Evolutionary conservation across 2,113 vertebrate genomes (phyloP).

Genomic region (Platichthys flesus): DNA sequence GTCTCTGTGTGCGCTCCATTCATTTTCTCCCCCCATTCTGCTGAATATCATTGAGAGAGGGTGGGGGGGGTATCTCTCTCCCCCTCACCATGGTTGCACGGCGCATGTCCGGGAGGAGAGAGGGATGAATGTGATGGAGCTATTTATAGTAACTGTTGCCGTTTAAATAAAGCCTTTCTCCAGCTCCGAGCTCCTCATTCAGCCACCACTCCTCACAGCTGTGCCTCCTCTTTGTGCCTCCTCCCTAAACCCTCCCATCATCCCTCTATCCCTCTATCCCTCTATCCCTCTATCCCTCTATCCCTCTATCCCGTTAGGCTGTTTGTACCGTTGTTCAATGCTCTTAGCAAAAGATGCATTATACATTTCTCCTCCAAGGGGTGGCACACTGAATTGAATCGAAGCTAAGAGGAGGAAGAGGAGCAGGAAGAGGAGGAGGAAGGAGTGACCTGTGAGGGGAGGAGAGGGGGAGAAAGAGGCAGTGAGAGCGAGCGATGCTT

Average conservation of each 20-base stretch:
- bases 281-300: constrained; percentile 20
- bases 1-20: constrained; percentile 42
- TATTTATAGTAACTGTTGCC: constrained; percentile 82
- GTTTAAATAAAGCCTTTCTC: constrained; percentile 37
- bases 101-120: constrained; percentile 69
- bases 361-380: constrained; percentile 59
- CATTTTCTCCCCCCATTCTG: constrained; percentile 21
- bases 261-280: constrained; percentile 19
- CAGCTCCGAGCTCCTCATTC: constrained; percentile 22
- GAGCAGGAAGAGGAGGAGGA: background rate
- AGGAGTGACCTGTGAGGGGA: constrained; percentile 13
- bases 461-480: constrained; percentile 46
- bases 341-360: constrained; percentile 64
- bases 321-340: constrained; percentile 49
- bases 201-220: constrained; percentile 4
- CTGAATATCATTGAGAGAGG: constrained; percentile 44
- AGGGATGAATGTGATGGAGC: constrained; percentile 66
- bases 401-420: constrained; percentile 9
- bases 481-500: constrained; percentile 53
- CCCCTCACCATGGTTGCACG: constrained; percentile 20
- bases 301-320: constrained; percentile 22
- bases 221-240: constrained; percentile 24
- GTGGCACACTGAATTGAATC: constrained; percentile 49
- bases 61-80: constrained; percentile 8
- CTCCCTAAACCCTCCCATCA: constrained; percentile 4